A percentile compares a stretch with the other conserved stretches of the same genome.
These are phyloP conservation scores for Chelonoidis abingdonii DNA, from an alignment of 2,113 vertebrate genomes.

Conservation along the genomic window DNA sequence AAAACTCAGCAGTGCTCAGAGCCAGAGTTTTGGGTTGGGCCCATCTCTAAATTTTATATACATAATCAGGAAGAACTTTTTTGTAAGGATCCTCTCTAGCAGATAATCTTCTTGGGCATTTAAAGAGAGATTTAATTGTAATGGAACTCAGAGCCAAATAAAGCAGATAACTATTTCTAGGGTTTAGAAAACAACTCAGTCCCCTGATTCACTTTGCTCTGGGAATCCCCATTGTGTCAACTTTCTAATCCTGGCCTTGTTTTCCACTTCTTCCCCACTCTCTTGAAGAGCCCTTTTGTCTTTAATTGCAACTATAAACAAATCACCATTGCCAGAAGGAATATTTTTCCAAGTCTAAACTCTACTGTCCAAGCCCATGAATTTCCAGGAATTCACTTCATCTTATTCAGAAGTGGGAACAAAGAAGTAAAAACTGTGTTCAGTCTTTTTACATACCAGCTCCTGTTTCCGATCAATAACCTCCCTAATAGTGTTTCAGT, in stretches of 20 bases:
- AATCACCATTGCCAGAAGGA: constrained; percentile 67
- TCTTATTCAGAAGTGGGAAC: constrained; percentile 63
- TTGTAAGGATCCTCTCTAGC: background rate
- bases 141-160: constrained; percentile 13
- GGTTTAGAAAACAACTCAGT: constrained; percentile 45
- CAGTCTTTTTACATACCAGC: constrained; percentile 13
- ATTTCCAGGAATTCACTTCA: constrained; percentile 73
- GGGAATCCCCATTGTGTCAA: constrained; percentile 67
- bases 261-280: constrained; percentile 57
- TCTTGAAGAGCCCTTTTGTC: constrained; percentile 74
- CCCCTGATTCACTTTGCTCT: constrained; percentile 67
- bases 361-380: constrained; percentile 54
- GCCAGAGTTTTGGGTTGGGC: background rate
- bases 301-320: constrained; percentile 77
- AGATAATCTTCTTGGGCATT: background rate
- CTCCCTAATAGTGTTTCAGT: constrained; percentile 31
- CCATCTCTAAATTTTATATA: background rate
- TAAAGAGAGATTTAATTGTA: constrained; percentile 8
- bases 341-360: constrained; percentile 72
- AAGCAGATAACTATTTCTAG: constrained; percentile 51
- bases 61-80: background rate
- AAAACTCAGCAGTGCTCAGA: constrained; percentile 13
- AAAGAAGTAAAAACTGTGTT: constrained; percentile 63
- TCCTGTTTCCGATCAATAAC: background rate
- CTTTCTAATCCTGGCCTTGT: constrained; percentile 68